phyloP scores from a whole-genome alignment of 2,113 vertebrate genomes.

The Chelonoidis abingdonii region DNA sequence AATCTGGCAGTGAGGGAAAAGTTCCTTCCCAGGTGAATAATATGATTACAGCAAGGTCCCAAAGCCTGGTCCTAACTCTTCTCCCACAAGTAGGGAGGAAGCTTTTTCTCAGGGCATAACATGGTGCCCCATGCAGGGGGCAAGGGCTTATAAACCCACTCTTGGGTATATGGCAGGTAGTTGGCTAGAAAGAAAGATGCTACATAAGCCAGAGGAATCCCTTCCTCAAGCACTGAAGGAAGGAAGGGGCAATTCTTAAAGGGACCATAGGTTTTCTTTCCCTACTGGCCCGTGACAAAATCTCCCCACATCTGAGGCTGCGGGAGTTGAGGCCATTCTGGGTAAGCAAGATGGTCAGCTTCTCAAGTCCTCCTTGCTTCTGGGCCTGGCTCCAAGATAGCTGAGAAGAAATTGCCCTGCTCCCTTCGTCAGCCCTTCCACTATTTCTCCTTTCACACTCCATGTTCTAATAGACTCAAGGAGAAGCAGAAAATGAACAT shows the following conservation, averaged over 20 bases:
- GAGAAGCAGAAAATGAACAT: neutral
- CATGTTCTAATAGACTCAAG: neutral
- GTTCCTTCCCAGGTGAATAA: neutral
- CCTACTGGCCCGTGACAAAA: neutral
- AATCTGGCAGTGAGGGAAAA: neutral
- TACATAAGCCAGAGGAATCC: neutral
- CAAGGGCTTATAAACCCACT: neutral
- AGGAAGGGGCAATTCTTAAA: neutral
- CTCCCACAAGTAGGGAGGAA: neutral
- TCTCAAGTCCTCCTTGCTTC: neutral
- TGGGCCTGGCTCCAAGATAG: neutral
- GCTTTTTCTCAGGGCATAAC: neutral
- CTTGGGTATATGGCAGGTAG: neutral
- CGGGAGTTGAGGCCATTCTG: neutral
- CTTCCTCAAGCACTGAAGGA: neutral
- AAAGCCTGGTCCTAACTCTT: neutral
- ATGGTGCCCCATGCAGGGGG: neutral
- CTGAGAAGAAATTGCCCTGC: neutral
- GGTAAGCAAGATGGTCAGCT: neutral
- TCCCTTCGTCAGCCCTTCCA: neutral
- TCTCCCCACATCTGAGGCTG: neutral
- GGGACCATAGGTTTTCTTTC: neutral
- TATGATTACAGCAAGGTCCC: neutral
- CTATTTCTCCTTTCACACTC: neutral
- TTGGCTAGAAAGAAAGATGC: too few relatives aligned